Evolutionary conservation across 2,888 invertebrate species (phyloP), one percentile per base, ranked within the genome.

Genomic region (Microctonus hyperodae): DNA sequence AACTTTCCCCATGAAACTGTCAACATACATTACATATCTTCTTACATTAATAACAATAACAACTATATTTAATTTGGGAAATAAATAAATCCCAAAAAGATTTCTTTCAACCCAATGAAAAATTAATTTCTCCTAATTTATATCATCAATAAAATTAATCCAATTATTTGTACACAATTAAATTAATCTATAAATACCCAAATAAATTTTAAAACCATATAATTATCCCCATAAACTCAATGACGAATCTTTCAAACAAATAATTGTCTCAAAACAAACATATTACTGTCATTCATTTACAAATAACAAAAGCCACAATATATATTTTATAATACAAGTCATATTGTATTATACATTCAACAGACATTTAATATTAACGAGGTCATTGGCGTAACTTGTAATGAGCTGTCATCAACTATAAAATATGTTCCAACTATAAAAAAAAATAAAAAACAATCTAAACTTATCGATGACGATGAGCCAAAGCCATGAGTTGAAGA

Each of bases 381-480:
- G 57, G 57, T 57, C 57, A 57, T 57, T 57, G 57, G 33, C 57
- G 22, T 22, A 10, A 48, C n/a, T 23, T 31, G 28, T 50, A 48
- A 60, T 60, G 31, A 60, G 31, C 44, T 60, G 60, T 60, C 48
- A 60, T 60, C 60, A 50, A 20, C 7, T 22, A 22, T 40, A 53
- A 62, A 40, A 62, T 62, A 53, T 37, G 53, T 35, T 37, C 23
- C 33, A 16, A 25, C 10, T 28, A 53, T 55, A 11, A 53, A 23
- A 37, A 25, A 20, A 9, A 16, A 25, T 10, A 9, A 25, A 28
- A 62, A 25, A 16, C 25, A 37, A 53, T 7, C 25, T 62, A 11
- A 37, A 62, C 37, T 62, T 55, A 62, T 62, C 40, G 53, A 62
- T 62, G 62, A 53, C 11, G 44, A 44, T 44, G 56, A 56, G 22